Evolutionary conservation across 2,797 vertebrate species (phyloP).

Genomic region (Acrossocheilus wenchowensis): DNA sequence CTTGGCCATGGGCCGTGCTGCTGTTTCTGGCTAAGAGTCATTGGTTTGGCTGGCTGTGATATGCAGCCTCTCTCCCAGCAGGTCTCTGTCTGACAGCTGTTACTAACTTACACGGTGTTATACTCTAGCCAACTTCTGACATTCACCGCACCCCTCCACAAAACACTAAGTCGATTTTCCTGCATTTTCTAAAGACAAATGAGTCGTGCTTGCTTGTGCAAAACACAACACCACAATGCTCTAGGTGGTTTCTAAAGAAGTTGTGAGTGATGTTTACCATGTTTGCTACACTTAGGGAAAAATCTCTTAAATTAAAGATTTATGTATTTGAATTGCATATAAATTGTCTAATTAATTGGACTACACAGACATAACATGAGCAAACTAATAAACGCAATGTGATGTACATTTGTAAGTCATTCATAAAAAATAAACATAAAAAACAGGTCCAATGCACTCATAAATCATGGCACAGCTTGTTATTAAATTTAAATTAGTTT

Average conservation of each 20-base stretch:
- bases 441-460: not conserved
- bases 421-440: not conserved
- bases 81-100: slow-evolving; percentile 51
- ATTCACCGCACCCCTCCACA: slow-evolving; percentile 25
- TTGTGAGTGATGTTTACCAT: not conserved
- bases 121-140: slow-evolving; percentile 26
- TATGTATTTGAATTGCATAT: not conserved
- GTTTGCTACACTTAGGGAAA: not conserved
- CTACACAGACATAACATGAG: not conserved
- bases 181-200: not conserved
- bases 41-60: slow-evolving; percentile 49
- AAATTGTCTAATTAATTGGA: not conserved
- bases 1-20: slow-evolving; percentile 26
- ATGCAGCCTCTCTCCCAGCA: slow-evolving; percentile 46
- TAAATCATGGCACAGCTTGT: not conserved
- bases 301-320: not conserved
- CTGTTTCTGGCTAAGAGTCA: slow-evolving; percentile 48
- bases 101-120: slow-evolving; percentile 23
- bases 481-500: not conserved
- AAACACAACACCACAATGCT: slow-evolving; percentile 21
- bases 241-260: not conserved
- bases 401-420: not conserved
- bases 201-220: not conserved
- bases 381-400: not conserved
- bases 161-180: slow-evolving; percentile 25